Evolutionary conservation across 2,797 vertebrate genomes (phyloP).

Genomic region (Onychomys leucogaster): DNA sequence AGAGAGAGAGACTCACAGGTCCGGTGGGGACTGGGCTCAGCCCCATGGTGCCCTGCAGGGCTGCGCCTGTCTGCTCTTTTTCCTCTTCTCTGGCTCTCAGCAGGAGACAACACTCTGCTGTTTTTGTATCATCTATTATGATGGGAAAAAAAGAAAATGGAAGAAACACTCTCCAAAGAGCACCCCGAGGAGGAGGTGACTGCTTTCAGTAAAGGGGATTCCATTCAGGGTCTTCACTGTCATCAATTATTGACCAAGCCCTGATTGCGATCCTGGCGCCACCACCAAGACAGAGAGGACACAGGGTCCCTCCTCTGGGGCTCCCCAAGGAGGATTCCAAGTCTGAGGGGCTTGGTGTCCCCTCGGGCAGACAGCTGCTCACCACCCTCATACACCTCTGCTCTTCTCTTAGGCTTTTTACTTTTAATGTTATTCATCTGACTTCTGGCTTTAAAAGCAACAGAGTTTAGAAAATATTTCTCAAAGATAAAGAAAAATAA

Average conservation of each 20-base stretch:
- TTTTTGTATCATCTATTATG: slow-evolving; percentile 3
- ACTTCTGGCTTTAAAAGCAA: background rate
- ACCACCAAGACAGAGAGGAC: slow-evolving; percentile 34
- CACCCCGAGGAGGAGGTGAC: background rate
- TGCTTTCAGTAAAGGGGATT: background rate
- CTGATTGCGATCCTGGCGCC: slow-evolving; percentile 31
- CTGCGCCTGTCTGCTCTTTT: background rate
- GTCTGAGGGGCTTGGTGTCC: background rate
- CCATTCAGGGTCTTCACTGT: background rate
- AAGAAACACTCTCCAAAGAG: slow-evolving; percentile 30
- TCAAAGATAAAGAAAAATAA: background rate
- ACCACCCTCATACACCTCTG: background rate
- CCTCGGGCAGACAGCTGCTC: background rate
- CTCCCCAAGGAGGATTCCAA: background rate
- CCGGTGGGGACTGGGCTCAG: background rate
- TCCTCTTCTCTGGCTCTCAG: background rate
- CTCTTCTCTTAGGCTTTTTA: background rate
- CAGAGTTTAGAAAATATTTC: background rate
- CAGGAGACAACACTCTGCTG: background rate
- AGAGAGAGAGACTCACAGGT: background rate
- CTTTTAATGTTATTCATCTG: background rate
- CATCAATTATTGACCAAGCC: slow-evolving; percentile 60
- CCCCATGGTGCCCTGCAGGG: background rate
- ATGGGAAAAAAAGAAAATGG: slow-evolving; percentile 6
- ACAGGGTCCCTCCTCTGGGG: background rate